Percentiles rank a stretch among this genome's conserved stretches.
These are phyloP conservation scores for Ceratosolen solmsi DNA, from an alignment of 1,140 invertebrate genomes.

Conservation along the genomic window DNA sequence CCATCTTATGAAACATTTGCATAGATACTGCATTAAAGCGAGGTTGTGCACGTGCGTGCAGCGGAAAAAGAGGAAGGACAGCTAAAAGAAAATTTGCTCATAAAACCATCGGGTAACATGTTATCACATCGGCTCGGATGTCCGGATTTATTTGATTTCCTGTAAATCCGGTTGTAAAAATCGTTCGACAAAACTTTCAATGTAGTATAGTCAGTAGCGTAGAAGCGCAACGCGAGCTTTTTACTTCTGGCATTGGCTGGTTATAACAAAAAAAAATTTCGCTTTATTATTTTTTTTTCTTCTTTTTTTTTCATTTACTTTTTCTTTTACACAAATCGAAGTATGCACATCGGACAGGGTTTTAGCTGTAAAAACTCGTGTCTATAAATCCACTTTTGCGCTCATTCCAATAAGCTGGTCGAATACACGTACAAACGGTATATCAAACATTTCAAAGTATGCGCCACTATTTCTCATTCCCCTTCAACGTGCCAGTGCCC, in stretches of 20 bases:
- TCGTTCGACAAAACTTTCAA: constrained; percentile 25
- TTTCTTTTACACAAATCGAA: not conserved
- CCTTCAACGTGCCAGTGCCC: not conserved
- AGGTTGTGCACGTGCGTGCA: not conserved
- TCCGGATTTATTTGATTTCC: constrained; percentile 8
- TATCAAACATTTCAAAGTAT: constrained; percentile 22
- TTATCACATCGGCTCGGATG: not conserved
- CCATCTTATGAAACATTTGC: no score
- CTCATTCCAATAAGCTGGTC: not conserved
- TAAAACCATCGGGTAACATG: no score
- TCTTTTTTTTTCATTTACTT: no score
- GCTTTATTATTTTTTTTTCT: not conserved
- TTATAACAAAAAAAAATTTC: not conserved
- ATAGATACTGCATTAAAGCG: no score
- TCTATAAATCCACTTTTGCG: not conserved
- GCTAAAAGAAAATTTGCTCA: not conserved
- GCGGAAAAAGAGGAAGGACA: not conserved
- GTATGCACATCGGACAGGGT: not conserved
- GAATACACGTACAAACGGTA: not conserved
- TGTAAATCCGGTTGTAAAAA: constrained; percentile 10
- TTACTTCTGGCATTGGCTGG: not conserved
- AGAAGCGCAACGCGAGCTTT: not conserved
- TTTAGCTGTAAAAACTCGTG: not conserved
- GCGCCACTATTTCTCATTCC: not conserved
- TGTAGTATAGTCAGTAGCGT: not conserved